A percentile compares a stretch with the other conserved stretches of the same genome.
These are phyloP conservation scores for Timandra comae DNA, from an alignment of 2,888 invertebrate genomes.

Conservation along the genomic window DNA sequence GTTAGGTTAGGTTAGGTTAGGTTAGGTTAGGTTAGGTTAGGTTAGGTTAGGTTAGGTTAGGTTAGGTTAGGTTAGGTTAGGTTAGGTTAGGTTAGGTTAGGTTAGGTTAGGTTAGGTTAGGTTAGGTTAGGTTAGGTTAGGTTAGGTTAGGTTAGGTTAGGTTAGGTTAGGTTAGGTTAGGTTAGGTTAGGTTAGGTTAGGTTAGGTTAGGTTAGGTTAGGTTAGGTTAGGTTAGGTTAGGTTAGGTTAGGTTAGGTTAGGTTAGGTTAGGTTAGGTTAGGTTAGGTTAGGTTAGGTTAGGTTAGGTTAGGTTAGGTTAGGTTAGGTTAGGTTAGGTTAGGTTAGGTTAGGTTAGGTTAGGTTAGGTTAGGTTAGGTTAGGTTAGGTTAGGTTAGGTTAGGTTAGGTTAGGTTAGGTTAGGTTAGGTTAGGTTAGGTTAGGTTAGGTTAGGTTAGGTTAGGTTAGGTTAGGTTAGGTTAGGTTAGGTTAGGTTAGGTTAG, in stretches of 20 bases:
- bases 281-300: neutral
- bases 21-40: neutral
- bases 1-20: neutral
- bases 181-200: neutral
- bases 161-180: neutral
- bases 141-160: neutral
- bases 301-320: neutral
- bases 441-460: neutral
- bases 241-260: neutral
- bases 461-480: neutral
- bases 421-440: neutral
- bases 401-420: neutral
- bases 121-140: neutral
- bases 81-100: neutral
- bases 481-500: neutral
- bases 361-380: neutral
- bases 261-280: neutral
- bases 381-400: neutral
- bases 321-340: neutral
- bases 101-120: neutral
- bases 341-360: neutral
- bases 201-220: neutral
- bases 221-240: neutral
- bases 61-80: neutral
- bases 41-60: neutral